These are phyloP conservation scores for Harlomillsia oculata DNA, from an alignment of 1,140 invertebrate species.

Conservation along the genomic window DNA sequence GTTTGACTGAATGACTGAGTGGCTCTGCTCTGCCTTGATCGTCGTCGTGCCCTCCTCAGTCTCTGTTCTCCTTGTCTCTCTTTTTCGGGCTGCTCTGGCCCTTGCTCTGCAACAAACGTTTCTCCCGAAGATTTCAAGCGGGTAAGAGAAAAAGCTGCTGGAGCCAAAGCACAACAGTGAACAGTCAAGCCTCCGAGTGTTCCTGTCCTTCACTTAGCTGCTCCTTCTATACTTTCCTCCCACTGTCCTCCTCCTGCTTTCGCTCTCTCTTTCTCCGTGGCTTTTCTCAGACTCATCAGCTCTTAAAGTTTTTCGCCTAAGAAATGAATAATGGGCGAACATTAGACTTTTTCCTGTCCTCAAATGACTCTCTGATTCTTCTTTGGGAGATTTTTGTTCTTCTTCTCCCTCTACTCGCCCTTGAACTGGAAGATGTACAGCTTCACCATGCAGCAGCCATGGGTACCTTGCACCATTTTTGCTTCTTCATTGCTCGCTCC, in stretches of 20 bases:
- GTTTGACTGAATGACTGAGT: too few relatives aligned
- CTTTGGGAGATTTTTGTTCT: not conserved
- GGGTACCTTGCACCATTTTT: conserved; percentile 3
- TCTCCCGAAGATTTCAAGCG: too few relatives aligned
- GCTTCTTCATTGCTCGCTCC: conserved; percentile 1
- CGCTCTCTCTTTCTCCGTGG: not conserved
- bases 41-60: too few relatives aligned
- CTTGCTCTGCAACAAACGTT: too few relatives aligned
- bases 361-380: conserved; percentile 20
- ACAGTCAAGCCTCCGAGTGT: too few relatives aligned
- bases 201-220: not conserved
- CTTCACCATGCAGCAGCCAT: not conserved
- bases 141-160: too few relatives aligned
- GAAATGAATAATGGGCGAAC: conserved; percentile 30
- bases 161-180: too few relatives aligned
- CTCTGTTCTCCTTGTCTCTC: too few relatives aligned
- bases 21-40: too few relatives aligned
- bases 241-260: not conserved
- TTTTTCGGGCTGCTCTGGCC: too few relatives aligned
- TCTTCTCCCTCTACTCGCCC: not conserved
- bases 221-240: conserved; percentile 4
- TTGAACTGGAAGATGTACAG: conserved; percentile 7
- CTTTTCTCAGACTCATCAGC: conserved; percentile 11
- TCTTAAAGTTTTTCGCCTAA: conserved; percentile 16
- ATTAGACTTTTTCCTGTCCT: conserved; percentile 26